These are phyloP conservation scores for Graphium colonna DNA, from an alignment of 2,888 invertebrate genomes.

Conservation along the genomic window DNA sequence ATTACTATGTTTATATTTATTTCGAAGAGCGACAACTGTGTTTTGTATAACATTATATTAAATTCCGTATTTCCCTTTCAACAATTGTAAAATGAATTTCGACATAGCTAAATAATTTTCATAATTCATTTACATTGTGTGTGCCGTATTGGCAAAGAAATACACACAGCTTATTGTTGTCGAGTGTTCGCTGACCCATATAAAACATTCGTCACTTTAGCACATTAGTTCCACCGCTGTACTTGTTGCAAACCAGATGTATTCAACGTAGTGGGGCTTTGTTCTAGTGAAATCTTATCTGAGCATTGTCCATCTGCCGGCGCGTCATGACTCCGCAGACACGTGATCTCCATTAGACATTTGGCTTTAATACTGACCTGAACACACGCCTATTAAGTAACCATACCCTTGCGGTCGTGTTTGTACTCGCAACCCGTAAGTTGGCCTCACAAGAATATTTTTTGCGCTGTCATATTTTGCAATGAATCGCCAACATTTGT, in stretches of 20 bases:
- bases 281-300: conserved; percentile 65
- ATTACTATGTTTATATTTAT: too few relatives aligned
- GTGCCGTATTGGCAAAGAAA: too few relatives aligned
- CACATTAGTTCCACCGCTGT: neutral
- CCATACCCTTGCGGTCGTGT: conserved; percentile 8
- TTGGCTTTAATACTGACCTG: conserved; percentile 11
- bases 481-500: conserved; percentile 36
- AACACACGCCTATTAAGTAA: conserved; percentile 5
- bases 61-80: too few relatives aligned
- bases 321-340: conserved; percentile 37
- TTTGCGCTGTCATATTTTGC: conserved; percentile 32
- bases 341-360: conserved; percentile 33
- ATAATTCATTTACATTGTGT: too few relatives aligned
- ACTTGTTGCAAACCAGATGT: conserved; percentile 41
- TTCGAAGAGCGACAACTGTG: too few relatives aligned
- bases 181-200: too few relatives aligned
- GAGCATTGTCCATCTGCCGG: conserved; percentile 53
- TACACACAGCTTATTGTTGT: too few relatives aligned
- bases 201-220: neutral
- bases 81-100: neutral
- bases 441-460: conserved; percentile 35
- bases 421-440: conserved; percentile 19
- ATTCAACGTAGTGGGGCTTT: conserved; percentile 37
- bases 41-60: too few relatives aligned
- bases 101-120: too few relatives aligned